Conservation (phyloP, 2,113 vertebrate species). For the Malurus alboscapulatus region DNA sequence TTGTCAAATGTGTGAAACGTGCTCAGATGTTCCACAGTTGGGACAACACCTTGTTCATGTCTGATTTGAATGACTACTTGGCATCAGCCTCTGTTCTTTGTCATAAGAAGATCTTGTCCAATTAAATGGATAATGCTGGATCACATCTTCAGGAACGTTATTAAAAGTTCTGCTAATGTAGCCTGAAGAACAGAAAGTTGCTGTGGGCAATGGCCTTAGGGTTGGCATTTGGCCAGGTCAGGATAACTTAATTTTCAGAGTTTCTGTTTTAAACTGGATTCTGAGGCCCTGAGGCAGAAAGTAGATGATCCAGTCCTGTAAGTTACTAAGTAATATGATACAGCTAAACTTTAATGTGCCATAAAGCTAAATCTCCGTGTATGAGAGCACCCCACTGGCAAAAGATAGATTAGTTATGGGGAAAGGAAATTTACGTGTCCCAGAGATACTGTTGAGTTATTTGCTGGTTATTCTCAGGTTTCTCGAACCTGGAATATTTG, state of each 20-base stretch:
- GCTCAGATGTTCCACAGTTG: neutral
- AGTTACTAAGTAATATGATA: conserved; percentile 8
- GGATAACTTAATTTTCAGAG: neutral
- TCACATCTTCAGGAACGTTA: neutral
- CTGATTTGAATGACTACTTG: neutral
- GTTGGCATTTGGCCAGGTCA: neutral
- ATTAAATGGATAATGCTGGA: neutral
- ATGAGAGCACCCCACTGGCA: neutral
- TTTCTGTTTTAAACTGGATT: neutral
- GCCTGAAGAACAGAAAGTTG: neutral
- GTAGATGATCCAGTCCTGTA: neutral
- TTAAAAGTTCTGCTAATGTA: neutral
- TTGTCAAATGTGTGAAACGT: neutral
- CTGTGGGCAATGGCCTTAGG: neutral
- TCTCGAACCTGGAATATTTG: neutral
- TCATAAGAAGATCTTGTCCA: neutral
- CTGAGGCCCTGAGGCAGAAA: neutral
- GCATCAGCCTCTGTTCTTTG: neutral
- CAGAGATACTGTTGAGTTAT: neutral
- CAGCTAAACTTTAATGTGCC: conserved; percentile 13
- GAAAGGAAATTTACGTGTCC: neutral
- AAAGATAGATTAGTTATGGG: conserved; percentile 17
- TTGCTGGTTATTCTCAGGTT: neutral
- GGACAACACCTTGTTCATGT: neutral
- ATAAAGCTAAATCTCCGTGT: neutral